Percentiles rank a stretch among this genome's conserved stretches.
These are phyloP conservation scores for Cremastinae sp. DNA, from an alignment of 2,888 invertebrate species.

Conservation along the genomic window DNA sequence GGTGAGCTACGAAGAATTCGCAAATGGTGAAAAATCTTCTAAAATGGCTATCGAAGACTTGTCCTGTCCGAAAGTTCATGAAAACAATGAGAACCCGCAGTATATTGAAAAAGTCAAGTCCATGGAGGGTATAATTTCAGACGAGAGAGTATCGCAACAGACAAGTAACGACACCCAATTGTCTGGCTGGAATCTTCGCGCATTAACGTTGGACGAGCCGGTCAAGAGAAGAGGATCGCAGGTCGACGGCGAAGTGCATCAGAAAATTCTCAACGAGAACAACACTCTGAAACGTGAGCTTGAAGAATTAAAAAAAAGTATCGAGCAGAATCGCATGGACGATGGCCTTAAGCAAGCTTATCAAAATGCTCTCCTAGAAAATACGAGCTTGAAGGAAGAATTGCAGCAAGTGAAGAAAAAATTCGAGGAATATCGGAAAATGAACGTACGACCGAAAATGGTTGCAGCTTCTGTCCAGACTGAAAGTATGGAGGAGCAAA, in stretches of 20 bases:
- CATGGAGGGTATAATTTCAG: background rate
- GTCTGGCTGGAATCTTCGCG: slow-evolving; percentile 9
- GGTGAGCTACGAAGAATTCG: slow-evolving; percentile 74
- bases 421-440: slow-evolving; percentile 53
- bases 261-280: slow-evolving; percentile 57
- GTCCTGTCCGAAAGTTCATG: background rate
- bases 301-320: slow-evolving; percentile 2
- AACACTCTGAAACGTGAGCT: slow-evolving; percentile 46
- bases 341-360: slow-evolving; percentile 1
- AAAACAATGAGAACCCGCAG: background rate
- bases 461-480: slow-evolving; percentile 71
- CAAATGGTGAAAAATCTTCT: slow-evolving; percentile 64
- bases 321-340: slow-evolving; percentile 17
- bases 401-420: slow-evolving; percentile 62
- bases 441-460: slow-evolving; percentile 50
- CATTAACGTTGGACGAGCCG: slow-evolving; percentile 8
- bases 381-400: slow-evolving; percentile 71
- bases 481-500: slow-evolving; percentile 59
- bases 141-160: background rate
- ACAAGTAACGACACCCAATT: too few relatives aligned
- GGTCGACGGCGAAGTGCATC: slow-evolving; percentile 36
- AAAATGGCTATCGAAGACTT: slow-evolving; percentile 26
- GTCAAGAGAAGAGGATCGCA: background rate
- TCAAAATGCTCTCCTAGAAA: slow-evolving; percentile 70
- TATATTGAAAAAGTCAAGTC: background rate